Percentiles rank a stretch among this genome's conserved stretches.
These are phyloP conservation scores for Poecilia wingei DNA, from an alignment of 2,797 vertebrate genomes.

Conservation along the genomic window DNA sequence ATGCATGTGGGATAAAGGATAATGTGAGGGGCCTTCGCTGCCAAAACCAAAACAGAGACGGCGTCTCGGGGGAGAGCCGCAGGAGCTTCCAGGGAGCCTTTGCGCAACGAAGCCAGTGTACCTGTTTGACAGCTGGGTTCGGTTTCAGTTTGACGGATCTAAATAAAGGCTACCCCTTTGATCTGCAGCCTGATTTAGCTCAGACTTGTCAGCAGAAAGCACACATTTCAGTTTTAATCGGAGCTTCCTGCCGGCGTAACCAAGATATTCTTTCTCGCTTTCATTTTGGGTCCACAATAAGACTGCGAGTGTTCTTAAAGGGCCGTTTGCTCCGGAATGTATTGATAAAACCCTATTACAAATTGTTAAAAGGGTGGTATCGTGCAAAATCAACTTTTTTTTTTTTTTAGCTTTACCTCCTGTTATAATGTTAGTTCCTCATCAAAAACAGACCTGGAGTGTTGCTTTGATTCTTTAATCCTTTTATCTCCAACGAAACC, in stretches of 20 bases:
- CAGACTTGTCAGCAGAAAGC: slow-evolving; percentile 21
- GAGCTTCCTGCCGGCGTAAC: slow-evolving; percentile 10
- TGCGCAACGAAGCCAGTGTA: slow-evolving; percentile 12
- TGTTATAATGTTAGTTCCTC: no score
- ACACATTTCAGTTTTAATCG: neutral
- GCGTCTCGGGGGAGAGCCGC: slow-evolving; percentile 7
- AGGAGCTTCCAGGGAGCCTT: slow-evolving; percentile 27
- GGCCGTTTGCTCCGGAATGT: no score
- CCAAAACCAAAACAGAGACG: slow-evolving; percentile 52
- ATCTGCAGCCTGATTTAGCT: slow-evolving; percentile 22
- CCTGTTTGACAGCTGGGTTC: slow-evolving; percentile 22
- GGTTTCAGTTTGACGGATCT: slow-evolving; percentile 32
- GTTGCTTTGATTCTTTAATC: no score
- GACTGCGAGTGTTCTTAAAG: no score
- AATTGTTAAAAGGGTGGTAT: no score
- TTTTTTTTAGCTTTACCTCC: no score
- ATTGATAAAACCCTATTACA: no score
- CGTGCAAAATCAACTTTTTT: no score
- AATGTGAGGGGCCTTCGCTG: slow-evolving; percentile 35
- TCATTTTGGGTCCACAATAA: slow-evolving; percentile 39
- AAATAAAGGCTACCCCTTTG: slow-evolving; percentile 13
- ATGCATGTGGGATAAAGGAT: slow-evolving; percentile 48
- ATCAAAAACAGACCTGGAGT: no score
- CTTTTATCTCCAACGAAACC: no score
- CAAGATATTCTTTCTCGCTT: neutral